A percentile compares a stretch with the other conserved stretches of the same genome.
Evolutionary conservation across 2,113 vertebrate species (phyloP).

Genomic region (Dasyornis broadbenti): DNA sequence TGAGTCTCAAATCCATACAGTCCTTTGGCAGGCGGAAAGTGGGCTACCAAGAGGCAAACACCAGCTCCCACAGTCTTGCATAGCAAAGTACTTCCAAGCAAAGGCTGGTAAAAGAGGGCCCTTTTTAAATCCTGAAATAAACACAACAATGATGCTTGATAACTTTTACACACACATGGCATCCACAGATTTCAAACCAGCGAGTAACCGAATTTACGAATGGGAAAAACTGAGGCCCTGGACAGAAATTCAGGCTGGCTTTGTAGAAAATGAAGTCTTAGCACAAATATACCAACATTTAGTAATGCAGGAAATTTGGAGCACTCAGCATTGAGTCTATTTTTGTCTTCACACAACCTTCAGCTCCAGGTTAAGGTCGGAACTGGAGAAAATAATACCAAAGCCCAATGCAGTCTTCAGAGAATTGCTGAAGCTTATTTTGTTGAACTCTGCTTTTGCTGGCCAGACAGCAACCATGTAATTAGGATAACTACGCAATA

Average conservation of each 20-base stretch:
- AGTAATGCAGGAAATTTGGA: not conserved
- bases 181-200: not conserved
- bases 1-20: not conserved
- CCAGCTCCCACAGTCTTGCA: not conserved
- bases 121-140: not conserved
- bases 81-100: not conserved
- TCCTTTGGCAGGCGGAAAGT: not conserved
- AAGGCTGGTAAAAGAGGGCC: not conserved
- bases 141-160: not conserved
- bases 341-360: conserved; percentile 19
- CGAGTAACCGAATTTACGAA: not conserved
- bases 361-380: conserved; percentile 23
- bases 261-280: not conserved
- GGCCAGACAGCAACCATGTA: conserved; percentile 25
- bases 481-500: conserved; percentile 33
- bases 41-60: not conserved
- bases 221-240: not conserved
- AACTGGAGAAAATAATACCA: conserved; percentile 10
- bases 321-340: not conserved
- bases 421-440: conserved; percentile 35
- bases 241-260: not conserved
- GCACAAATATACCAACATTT: not conserved
- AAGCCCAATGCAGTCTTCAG: not conserved
- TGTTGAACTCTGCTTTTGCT: conserved; percentile 8
- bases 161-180: not conserved